Conservation (phyloP, 2,113 vertebrate species). For the Rattus norvegicus region DNA sequence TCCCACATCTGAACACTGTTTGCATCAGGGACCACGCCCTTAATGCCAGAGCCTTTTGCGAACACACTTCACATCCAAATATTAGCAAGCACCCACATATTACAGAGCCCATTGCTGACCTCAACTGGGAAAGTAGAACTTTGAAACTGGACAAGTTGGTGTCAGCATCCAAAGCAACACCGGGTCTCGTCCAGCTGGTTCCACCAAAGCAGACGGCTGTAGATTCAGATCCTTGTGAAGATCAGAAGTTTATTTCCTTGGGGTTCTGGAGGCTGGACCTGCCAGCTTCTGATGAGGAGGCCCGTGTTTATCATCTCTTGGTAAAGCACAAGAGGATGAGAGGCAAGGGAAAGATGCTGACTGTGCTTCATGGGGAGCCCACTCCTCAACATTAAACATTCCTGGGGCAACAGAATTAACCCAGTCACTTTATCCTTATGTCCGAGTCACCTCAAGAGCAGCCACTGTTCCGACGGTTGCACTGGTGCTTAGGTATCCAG, state of each 20-base stretch:
- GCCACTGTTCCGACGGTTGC: rapidly evolving
- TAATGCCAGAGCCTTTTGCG: neutral
- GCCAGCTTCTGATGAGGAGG: no score
- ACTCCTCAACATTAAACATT: neutral
- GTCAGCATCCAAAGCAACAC: neutral
- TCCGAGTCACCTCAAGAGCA: neutral
- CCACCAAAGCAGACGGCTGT: neutral
- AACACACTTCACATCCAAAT: neutral
- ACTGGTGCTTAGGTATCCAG: no score
- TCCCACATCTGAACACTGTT: neutral
- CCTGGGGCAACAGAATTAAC: neutral
- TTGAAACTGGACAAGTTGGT: neutral
- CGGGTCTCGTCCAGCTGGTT: neutral
- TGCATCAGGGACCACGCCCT: neutral
- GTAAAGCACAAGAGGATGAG: neutral
- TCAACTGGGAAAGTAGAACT: neutral
- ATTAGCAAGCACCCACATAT: neutral
- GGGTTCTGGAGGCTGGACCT: neutral
- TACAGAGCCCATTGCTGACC: no score
- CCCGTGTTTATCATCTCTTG: rapidly evolving
- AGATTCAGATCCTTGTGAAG: neutral
- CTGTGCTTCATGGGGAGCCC: no score
- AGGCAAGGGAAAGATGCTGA: no score
- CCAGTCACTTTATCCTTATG: neutral
- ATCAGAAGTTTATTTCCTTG: neutral